These are phyloP conservation scores for Caenorhabditis sulstoni DNA, from an alignment of 2,888 invertebrate species.

Conservation along the genomic window DNA sequence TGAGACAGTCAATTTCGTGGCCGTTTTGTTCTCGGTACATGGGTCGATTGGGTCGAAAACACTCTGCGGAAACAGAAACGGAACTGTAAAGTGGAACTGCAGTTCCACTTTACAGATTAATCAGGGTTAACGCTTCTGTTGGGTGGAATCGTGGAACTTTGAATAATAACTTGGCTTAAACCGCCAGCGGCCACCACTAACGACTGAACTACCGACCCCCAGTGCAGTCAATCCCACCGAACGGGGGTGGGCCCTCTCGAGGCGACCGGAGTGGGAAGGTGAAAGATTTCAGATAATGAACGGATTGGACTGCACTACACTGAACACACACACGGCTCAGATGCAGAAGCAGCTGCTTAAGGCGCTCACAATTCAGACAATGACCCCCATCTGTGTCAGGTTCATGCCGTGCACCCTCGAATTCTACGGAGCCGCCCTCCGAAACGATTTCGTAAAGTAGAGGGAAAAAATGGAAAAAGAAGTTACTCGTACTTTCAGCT, in stretches of 20 bases:
- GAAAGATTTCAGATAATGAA: conserved; percentile 29
- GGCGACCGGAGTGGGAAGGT: conserved; percentile 26
- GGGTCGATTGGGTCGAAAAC: conserved; percentile 3
- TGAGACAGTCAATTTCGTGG: conserved; percentile 29
- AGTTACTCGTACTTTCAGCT: too few relatives aligned
- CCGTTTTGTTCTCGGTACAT: conserved; percentile 26
- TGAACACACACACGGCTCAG: conserved; percentile 24
- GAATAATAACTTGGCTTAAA: too few relatives aligned
- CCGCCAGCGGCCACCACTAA: too few relatives aligned
- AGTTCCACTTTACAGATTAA: too few relatives aligned
- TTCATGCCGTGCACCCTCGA: conserved; percentile 26
- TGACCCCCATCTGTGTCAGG: conserved; percentile 39
- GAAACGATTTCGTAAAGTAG: conserved; percentile 27
- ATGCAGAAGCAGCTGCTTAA: conserved; percentile 41
- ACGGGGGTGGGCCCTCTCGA: too few relatives aligned
- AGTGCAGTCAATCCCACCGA: too few relatives aligned
- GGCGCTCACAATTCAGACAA: conserved; percentile 29
- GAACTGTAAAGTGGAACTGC: too few relatives aligned
- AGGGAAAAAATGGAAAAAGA: not conserved
- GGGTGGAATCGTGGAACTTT: too few relatives aligned
- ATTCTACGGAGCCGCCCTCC: conserved; percentile 32
- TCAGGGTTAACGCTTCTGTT: too few relatives aligned
- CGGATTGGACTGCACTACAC: conserved; percentile 19
- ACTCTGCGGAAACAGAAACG: too few relatives aligned
- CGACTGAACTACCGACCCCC: too few relatives aligned